phyloP scores from a whole-genome alignment of 1,140 invertebrate genomes.

The Sinonovacula constricta region DNA sequence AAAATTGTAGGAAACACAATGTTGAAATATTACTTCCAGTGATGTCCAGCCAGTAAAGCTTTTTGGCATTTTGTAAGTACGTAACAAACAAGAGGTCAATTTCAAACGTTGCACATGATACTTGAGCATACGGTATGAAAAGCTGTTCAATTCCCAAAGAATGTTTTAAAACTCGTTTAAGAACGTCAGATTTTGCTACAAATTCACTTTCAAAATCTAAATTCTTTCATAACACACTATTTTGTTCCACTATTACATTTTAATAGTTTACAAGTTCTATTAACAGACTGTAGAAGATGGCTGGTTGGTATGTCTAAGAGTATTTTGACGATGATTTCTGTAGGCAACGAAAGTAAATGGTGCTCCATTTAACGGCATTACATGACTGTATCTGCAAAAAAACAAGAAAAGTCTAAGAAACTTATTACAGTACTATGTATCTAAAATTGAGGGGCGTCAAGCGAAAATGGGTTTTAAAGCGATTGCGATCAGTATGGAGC shows the following conservation, averaged over 20 bases:
- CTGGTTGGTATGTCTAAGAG: neutral
- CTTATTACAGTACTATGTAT: neutral
- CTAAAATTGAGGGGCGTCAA: too few species aligned
- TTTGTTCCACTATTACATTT: neutral
- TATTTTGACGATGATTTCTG: neutral
- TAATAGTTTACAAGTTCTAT: neutral
- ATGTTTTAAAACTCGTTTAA: neutral
- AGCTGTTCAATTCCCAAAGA: neutral
- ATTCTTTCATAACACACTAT: neutral
- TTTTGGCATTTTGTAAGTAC: neutral
- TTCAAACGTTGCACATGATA: neutral
- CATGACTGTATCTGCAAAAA: neutral
- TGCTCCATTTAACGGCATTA: neutral
- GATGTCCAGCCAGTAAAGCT: neutral
- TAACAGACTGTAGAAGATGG: neutral
- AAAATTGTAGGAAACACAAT: neutral
- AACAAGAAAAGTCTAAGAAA: neutral
- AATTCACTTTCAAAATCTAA: neutral
- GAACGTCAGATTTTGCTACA: neutral
- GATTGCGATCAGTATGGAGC: too few species aligned
- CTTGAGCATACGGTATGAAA: neutral
- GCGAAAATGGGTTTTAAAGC: too few species aligned
- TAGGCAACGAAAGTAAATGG: neutral
- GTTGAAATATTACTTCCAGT: neutral
- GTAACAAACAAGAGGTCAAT: neutral